Base-by-base conservation (phyloP, 2,113 vertebrate species). In the Calidris pugnax region DNA sequence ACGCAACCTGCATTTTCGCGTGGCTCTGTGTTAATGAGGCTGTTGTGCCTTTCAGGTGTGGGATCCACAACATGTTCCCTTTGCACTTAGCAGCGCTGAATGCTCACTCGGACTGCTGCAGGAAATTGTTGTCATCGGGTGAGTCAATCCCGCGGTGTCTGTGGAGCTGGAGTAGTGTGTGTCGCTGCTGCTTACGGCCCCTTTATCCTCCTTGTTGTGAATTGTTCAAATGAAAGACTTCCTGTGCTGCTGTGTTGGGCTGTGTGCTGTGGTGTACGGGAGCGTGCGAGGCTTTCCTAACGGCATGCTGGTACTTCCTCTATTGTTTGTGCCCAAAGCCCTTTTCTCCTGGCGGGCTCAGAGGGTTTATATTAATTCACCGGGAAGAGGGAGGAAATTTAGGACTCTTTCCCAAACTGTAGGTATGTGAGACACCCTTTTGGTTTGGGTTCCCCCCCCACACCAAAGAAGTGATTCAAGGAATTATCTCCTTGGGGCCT, bases 61-160 rank as follows among this genome's bases (percentile, higher is more conserved):
- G 99, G 50, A 98, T 99, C 96, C 98, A 99, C 63, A 99, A 99
- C 81, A 99, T 99, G 99, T 99, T 99, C 89, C 99, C 99, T 55
- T 98, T 99, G 62, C 99, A 99, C 96, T 98, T 99, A 93, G 99
- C 99, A 8, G 99, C 99, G 7, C 96, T 99, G 94, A 99, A 99
- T 10, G 99, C 99, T 75, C 99, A 99, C 97, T 98, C 99, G 13
- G 99, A 99, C 97, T 99, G 99, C 98, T 99, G 99, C 98, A 97
- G 98, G 93, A 99, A 99, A 78, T 97, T 99, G 83, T 97, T 99
- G 62, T 99, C 99, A n/a, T 99, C 99, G 47, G 99, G 99, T 99
- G 98, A 97, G 98, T 98, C 51, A 75, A 62, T 35, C 26, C 72
- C 16, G 14, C 56, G 3, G 67, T 14, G 23, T 47, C 71, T n/a